Conservation (phyloP, 2,888 invertebrate genomes). For the Lasioglossum villosulum region DNA sequence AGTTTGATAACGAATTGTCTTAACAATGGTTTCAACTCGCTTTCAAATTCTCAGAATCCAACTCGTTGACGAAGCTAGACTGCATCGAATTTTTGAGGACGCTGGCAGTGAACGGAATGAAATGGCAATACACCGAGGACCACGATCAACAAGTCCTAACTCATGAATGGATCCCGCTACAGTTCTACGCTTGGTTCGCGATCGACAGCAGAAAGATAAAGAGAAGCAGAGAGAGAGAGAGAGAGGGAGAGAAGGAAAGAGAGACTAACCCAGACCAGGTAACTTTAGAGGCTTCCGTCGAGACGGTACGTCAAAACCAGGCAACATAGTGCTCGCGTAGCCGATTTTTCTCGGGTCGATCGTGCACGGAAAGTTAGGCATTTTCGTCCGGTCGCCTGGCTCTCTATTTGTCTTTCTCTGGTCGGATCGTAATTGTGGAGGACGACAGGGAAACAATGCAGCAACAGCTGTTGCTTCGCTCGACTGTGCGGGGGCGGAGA, state of each 20-base stretch:
- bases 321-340: background rate
- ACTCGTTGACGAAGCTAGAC: background rate
- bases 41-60: too few relatives aligned
- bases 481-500: constrained; percentile 35
- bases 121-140: background rate
- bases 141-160: background rate
- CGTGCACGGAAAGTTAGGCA: constrained; percentile 1
- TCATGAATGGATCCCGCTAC: background rate
- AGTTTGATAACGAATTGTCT: too few relatives aligned
- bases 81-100: background rate
- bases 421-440: constrained; percentile 52
- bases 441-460: constrained; percentile 73
- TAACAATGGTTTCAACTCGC: too few relatives aligned
- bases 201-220: background rate
- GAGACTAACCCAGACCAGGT: background rate
- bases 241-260: background rate
- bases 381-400: background rate
- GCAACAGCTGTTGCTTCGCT: constrained; percentile 76
- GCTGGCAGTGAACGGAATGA: background rate
- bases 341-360: constrained; percentile 1
- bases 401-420: background rate
- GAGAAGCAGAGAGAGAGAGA: background rate
- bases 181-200: background rate
- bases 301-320: background rate
- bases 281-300: constrained; percentile 1